phyloP scores from a whole-genome alignment of 2,797 vertebrate genomes.

The Lithobates pipiens region DNA sequence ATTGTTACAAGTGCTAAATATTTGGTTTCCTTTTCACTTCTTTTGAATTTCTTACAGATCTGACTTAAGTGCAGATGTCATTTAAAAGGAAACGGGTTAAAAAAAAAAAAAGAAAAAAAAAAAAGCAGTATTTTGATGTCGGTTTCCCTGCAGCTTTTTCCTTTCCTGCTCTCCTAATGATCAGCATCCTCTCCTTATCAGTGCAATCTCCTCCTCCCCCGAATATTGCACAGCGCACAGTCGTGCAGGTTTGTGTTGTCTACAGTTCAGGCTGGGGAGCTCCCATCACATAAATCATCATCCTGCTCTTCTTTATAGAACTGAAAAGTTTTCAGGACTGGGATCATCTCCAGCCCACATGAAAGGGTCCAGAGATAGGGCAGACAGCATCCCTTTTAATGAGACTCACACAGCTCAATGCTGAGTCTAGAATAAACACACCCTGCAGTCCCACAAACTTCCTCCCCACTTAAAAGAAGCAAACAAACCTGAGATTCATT shows the following conservation, averaged over 20 bases:
- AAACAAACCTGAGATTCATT: constrained; percentile 40
- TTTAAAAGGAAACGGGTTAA: constrained; percentile 45
- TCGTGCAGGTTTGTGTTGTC: constrained; percentile 60
- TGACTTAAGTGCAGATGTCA: constrained; percentile 40
- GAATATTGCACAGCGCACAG: constrained; percentile 47
- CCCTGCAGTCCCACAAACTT: constrained; percentile 24
- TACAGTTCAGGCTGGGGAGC: constrained; percentile 62
- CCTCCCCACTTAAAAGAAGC: constrained; percentile 36
- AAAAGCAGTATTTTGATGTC: constrained; percentile 52
- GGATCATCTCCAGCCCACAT: constrained; percentile 69
- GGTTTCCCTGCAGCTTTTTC: constrained; percentile 57
- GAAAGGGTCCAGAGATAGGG: constrained; percentile 62
- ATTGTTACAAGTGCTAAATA: background rate
- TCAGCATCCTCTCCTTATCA: constrained; percentile 57
- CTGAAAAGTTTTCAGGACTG: constrained; percentile 42
- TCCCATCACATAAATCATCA: constrained; percentile 67
- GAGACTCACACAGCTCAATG: constrained; percentile 48
- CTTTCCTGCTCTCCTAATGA: constrained; percentile 59
- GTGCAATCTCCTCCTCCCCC: constrained; percentile 8
- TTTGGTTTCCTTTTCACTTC: background rate
- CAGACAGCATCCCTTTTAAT: constrained; percentile 64
- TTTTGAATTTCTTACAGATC: constrained; percentile 24
- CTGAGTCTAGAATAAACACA: constrained; percentile 34
- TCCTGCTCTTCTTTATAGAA: constrained; percentile 52
- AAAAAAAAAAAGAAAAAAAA: constrained; percentile 18